Base-by-base conservation (phyloP, 92 coral and sea anemone species). In the Parazoanthus swiftii region DNA sequence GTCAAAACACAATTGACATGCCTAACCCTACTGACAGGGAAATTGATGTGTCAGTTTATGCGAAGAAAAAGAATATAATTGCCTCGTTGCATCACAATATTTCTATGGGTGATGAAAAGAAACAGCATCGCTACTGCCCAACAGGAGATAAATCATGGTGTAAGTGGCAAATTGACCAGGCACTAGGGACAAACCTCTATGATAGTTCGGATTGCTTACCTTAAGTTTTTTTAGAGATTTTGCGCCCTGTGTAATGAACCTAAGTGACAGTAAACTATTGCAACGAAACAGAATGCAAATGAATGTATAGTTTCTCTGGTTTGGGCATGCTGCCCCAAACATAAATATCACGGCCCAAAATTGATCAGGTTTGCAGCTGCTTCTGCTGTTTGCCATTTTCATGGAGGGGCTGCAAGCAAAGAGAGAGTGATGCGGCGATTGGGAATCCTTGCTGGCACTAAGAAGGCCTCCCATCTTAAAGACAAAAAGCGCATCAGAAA, bases 71-170 rank as follows among this genome's bases (percentile, higher is more conserved):
- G 66, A 86, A 89, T 82, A 89, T 74, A 56, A 90, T 83, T 51
- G 92, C 92, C 7, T 77, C 88, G 1, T 66, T 90, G 6, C 83
- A 90, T 84, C 94, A 92, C 81, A 58, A 72, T 88, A 85, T 92
- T 37, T 4, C 70, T 39, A 48, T 78, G 84, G 6, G 70, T 76
- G 86, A 92, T 86, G 43, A 9, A 50, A 50, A 37, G 23, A 88
- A 81, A 72, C 90, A 88, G 79, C 90, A 79, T 79, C 86, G 87
- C 81, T 88, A 81, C 21, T 88, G 88, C 67, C 90, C 91, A 29
- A 29, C 33, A 29, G 33, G 33, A 29, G 33, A 29, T 29, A 29
- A 29, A 29, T 29, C 33, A 29, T 29, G 33, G 33, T 29, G 33
- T 29, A 71, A 48, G 77, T 88, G 88, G 91, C 91, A 29, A 29